Base-by-base conservation (phyloP, 2,888 invertebrate species). In the Magallana nippona region DNA sequence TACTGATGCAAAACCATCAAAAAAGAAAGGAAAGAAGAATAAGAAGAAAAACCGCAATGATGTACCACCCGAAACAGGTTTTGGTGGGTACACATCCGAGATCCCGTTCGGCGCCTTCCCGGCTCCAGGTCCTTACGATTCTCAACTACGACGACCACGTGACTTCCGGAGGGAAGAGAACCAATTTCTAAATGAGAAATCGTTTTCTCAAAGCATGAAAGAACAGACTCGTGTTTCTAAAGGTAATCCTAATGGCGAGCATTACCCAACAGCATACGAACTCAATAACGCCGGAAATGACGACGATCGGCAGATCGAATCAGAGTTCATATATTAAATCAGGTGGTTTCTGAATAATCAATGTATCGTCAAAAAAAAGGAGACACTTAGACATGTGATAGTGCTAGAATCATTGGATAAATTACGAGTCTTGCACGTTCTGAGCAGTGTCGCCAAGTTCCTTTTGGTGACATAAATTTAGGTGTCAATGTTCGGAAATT, bases 121-220 rank as follows among this genome's bases (percentile, higher is more conserved):
- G 1, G 57, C 78, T 1, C 71, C 81, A n/a, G 81, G 85, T 32
- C 86, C 82, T n/a, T 80, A 58, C 55, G 80, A 58, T 60, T 58
- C 81, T 15, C 84, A 82, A n/a, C 83, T 55, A 10, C 57, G 81
- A 56, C 78, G 89, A 17, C 92, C 90, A 27, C 84, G 91, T 55
- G 91, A 92, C 88, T 92, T 92, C 83, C 87, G 91, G 78, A 85
- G 89, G 13, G 82, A 87, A 77, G 90, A 91, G 86, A 91, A 91
- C 77, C 92, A 92, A 84, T 90, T 91, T 82, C 88, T 90, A 86
- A 91, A 92, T 83, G 92, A 93, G 86, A 86, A 88, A 82, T 88
- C 89, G 27, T 91, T 92, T 82, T 88, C 88, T 10, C 88, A 89
- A 81, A 90, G 90, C 60, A 88, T 92, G 81, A 86, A 87, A 10